Base-by-base conservation (phyloP, 2,113 vertebrate species). In the Butorides virescens region DNA sequence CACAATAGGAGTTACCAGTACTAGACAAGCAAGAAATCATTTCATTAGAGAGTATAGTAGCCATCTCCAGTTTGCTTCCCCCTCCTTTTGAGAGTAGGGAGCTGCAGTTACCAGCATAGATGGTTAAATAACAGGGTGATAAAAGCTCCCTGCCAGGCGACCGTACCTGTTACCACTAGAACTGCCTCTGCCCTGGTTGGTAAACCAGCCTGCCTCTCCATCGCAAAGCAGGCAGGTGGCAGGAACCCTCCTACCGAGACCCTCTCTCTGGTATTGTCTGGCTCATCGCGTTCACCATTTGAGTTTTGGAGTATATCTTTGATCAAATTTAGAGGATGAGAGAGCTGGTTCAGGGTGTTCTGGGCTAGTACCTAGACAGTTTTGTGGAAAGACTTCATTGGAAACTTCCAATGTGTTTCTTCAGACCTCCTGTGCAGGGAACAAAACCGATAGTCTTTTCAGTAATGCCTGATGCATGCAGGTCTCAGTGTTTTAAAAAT, bases 11-110 rank as follows among this genome's bases (percentile, higher is more conserved):
- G 56, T 86, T 93, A 76, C 72, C 78, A 77, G 42, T 30, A 55
- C 63, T 81, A 92, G 93, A 86, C 85, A 93, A 93, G 93, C 86
- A 94, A 86, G 61, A 77, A 92, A 80, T 90, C 27, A 77, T 92
- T 96, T 94, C 68, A 78, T 93, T 91, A 80, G 67, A 61, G 67
- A 66, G 22, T 82, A 32, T 18, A 67, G 85, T 56, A 63, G 72
- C 90, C 68, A 42, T 80, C 82, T 92, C 90, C 4, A 7, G 75
- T 92, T 88, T 80, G 21, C 82, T 53, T 56, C 21, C 26, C 37
- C 25, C 42, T 11, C 16, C 11, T 70, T 86, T 32, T 55, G 68
- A 66, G 52, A 77, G 86, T 50, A 34, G 74, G 79, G 72, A 92
- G 49, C 80, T 90, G 73, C 67, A 70, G 88, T 92, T 94, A 63